phyloP scores from a whole-genome alignment of 2,113 vertebrate genomes.

The Laticauda colubrina region DNA sequence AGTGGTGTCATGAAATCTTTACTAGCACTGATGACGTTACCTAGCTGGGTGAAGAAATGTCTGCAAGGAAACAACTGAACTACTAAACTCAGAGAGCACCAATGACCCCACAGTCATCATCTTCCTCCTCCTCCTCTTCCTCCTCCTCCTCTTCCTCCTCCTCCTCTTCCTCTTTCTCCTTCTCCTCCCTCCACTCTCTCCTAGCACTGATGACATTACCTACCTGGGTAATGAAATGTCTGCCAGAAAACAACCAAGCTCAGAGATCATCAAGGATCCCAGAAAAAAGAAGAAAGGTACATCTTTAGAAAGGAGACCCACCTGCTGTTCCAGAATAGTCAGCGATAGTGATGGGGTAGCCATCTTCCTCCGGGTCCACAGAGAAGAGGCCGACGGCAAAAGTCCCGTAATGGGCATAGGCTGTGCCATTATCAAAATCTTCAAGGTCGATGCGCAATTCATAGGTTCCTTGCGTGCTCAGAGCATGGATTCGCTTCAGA shows the following conservation, averaged over 20 bases:
- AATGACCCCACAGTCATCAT: no score
- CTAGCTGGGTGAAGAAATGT: no score
- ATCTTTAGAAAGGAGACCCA: slow-evolving; percentile 39
- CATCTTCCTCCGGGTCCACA: slow-evolving; percentile 91
- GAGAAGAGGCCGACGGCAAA: slow-evolving; percentile 95
- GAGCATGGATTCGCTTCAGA: slow-evolving; percentile 85
- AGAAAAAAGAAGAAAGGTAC: not conserved
- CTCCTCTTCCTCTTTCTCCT: no score
- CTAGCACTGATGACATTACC: not conserved
- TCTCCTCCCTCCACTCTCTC: no score
- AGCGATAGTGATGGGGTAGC: slow-evolving; percentile 86
- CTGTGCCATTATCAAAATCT: slow-evolving; percentile 93
- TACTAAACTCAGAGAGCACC: no score
- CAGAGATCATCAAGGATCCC: not conserved
- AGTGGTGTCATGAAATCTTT: no score
- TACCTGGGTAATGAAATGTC: not conserved
- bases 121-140: no score
- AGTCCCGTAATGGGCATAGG: slow-evolving; percentile 86
- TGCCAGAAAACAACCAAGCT: not conserved
- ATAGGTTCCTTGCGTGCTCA: slow-evolving; percentile 90
- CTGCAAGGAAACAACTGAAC: no score
- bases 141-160: no score
- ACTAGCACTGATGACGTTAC: no score
- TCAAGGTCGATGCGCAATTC: slow-evolving; percentile 92
- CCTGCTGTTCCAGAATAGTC: slow-evolving; percentile 95